Evolutionary conservation across 2,797 vertebrate genomes (phyloP).

Genomic region (Tolypeutes matacus): DNA sequence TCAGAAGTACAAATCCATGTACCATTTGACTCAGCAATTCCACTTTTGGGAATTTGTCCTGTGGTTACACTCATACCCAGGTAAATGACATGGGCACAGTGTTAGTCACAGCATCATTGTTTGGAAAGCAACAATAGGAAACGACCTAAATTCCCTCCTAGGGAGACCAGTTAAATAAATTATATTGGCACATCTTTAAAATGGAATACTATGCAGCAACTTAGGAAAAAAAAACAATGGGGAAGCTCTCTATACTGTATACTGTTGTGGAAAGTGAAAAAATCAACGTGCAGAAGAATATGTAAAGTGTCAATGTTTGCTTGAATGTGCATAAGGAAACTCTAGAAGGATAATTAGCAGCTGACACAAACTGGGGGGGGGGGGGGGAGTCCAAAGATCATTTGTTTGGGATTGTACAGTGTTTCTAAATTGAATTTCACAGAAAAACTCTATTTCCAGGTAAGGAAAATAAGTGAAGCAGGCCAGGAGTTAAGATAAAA

Average conservation of each 20-base stretch:
- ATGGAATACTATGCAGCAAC: not conserved
- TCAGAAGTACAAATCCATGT: not conserved
- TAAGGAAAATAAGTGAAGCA: not conserved
- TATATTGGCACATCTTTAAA: not conserved
- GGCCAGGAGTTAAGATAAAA: slow-evolving; percentile 23
- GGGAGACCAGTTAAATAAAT: not conserved
- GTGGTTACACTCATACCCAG: not conserved
- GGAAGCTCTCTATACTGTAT: not conserved
- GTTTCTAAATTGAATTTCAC: slow-evolving; percentile 54
- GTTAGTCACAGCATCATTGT: not conserved
- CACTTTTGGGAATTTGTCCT: not conserved
- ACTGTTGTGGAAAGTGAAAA: slow-evolving; percentile 6
- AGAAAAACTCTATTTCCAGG: slow-evolving; percentile 45
- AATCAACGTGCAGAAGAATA: not conserved
- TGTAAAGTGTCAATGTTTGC: slow-evolving; percentile 24
- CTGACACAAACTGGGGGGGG: not conserved
- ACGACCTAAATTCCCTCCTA: not conserved
- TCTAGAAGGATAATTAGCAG: slow-evolving; percentile 1
- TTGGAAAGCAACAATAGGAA: not conserved
- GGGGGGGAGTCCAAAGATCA: not conserved
- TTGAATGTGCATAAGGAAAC: slow-evolving; percentile 32
- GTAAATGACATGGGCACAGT: not conserved
- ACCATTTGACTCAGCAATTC: not conserved
- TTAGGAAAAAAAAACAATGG: slow-evolving; percentile 27
- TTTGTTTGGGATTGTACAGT: slow-evolving; percentile 6